A percentile compares a stretch with the other conserved stretches of the same genome.
phyloP scores from a whole-genome alignment of 2,797 vertebrate genomes.

The Myiothlypis coronata region DNA sequence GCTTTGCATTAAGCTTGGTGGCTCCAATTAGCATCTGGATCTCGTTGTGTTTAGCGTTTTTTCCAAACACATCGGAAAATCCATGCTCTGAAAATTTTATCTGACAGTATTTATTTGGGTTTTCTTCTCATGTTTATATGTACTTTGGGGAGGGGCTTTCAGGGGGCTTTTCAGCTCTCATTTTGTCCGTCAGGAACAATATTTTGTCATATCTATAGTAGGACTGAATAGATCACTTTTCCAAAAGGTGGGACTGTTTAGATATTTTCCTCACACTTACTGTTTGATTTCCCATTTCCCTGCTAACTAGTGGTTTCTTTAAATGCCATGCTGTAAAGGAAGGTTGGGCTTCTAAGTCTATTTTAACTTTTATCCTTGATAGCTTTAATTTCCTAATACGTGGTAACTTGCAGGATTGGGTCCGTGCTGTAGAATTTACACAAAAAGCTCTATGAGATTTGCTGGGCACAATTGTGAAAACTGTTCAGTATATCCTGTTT shows the following conservation, averaged over 20 bases:
- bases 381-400: background rate
- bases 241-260: background rate
- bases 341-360: background rate
- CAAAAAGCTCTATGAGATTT: slow-evolving; percentile 65
- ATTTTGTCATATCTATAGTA: background rate
- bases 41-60: background rate
- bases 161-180: background rate
- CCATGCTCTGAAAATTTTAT: background rate
- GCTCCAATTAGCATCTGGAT: background rate
- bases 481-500: slow-evolving; percentile 65
- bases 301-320: background rate
- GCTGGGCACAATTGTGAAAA: slow-evolving; percentile 73
- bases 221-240: background rate
- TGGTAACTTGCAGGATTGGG: background rate
- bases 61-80: background rate
- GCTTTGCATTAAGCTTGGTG: background rate
- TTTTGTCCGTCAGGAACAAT: background rate
- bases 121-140: background rate
- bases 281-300: background rate
- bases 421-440: slow-evolving; percentile 8
- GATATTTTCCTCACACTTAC: background rate
- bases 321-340: background rate
- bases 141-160: background rate
- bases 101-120: background rate
- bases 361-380: background rate